Percentiles rank a stretch among this genome's conserved stretches.
phyloP scores from a whole-genome alignment of 2,113 vertebrate species.

The Balaeniceps rex region DNA sequence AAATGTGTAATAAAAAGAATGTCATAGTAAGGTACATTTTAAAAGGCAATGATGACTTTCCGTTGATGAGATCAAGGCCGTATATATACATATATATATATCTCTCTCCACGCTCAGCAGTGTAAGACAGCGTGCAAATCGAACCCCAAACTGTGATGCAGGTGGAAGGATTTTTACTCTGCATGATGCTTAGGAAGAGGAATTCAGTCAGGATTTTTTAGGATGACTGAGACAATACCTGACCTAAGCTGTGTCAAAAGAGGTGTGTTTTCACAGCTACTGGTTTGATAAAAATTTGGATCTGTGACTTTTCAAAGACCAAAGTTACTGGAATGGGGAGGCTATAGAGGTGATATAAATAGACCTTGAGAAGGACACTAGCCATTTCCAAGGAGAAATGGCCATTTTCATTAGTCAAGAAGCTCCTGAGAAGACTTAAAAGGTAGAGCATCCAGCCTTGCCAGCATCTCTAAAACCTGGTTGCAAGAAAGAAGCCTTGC shows the following conservation, averaged over 20 bases:
- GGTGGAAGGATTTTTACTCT: neutral
- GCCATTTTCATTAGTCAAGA: neutral
- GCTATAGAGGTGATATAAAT: neutral
- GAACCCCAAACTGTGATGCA: neutral
- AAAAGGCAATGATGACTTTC: neutral
- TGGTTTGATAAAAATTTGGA: neutral
- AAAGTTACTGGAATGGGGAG: neutral
- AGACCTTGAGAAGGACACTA: neutral
- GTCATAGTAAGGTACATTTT: neutral
- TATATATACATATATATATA: rapidly evolving
- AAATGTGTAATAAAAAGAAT: neutral
- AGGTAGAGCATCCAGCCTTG: neutral
- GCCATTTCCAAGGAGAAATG: neutral
- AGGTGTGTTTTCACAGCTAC: neutral
- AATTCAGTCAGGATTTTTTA: neutral
- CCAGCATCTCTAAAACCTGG: neutral
- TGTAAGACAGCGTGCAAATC: neutral
- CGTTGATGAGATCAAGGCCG: neutral
- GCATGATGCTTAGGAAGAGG: neutral
- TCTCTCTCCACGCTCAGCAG: neutral
- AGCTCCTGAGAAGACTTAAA: neutral
- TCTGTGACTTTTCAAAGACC: neutral
- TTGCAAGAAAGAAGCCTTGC: neutral
- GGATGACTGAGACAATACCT: neutral
- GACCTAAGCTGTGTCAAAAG: neutral